phyloP scores from a whole-genome alignment of 2,888 invertebrate species.

The Trichopria drosophilae region DNA sequence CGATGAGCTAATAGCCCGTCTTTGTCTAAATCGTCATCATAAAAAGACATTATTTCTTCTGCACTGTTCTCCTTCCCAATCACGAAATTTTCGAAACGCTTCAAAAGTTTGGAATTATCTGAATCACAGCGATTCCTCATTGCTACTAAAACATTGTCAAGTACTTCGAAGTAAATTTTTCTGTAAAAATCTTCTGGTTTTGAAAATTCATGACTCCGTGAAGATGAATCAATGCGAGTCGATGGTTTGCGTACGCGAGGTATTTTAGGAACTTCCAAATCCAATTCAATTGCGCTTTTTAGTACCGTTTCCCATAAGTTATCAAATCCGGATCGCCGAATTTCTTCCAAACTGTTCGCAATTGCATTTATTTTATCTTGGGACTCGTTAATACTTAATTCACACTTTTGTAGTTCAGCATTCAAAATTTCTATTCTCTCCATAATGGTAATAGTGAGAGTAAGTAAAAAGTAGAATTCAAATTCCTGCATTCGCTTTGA shows the following conservation, averaged over 20 bases:
- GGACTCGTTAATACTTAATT: conserved; percentile 24
- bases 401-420: conserved; percentile 25
- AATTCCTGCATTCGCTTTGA: conserved; percentile 15
- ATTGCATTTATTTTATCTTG: too few species aligned
- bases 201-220: conserved; percentile 10
- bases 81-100: conserved; percentile 23
- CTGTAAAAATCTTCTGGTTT: conserved; percentile 23
- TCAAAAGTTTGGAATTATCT: conserved; percentile 23
- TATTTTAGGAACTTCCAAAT: conserved; percentile 23
- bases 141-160: conserved; percentile 22
- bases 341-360: too few species aligned
- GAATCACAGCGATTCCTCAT: conserved; percentile 22
- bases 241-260: conserved; percentile 10
- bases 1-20: too few species aligned
- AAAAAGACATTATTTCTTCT: conserved; percentile 18
- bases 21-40: too few species aligned
- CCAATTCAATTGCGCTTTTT: conserved; percentile 16
- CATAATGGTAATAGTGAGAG: conserved; percentile 29
- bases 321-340: conserved; percentile 21
- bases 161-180: conserved; percentile 28
- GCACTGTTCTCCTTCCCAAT: conserved; percentile 11
- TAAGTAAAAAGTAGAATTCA: conserved; percentile 17
- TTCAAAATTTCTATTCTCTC: conserved; percentile 29
- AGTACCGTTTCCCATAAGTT: conserved; percentile 12
- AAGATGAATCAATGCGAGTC: conserved; percentile 11